Conservation (phyloP, 92 coral and sea anemone genomes). For the Montipora capitata region DNA sequence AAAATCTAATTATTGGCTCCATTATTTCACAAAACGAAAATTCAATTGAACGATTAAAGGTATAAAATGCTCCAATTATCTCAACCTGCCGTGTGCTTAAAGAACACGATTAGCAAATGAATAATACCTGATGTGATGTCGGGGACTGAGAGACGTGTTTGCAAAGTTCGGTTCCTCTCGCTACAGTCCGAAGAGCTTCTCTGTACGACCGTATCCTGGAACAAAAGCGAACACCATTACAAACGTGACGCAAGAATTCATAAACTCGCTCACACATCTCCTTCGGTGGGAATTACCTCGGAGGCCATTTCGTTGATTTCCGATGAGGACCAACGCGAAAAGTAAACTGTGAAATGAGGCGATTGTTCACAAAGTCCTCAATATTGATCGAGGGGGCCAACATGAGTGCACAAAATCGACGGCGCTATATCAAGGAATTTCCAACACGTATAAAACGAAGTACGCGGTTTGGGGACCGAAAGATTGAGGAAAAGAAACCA, state of each 20-base stretch:
- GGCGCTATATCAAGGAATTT: constrained; percentile 46
- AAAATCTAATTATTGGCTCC: not conserved
- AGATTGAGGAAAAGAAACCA: not conserved
- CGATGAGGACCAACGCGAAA: constrained; percentile 24
- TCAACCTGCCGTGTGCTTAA: not conserved
- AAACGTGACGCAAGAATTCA: not conserved
- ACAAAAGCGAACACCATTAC: not conserved
- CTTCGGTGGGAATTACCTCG: constrained; percentile 26
- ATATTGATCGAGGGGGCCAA: constrained; percentile 41
- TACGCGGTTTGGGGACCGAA: constrained; percentile 14
- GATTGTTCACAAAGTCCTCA: constrained; percentile 6
- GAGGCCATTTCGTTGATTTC: constrained; percentile 30
- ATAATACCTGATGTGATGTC: constrained; percentile 79
- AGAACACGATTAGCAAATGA: not conserved
- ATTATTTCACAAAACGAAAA: not conserved
- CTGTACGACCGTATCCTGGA: constrained; percentile 76
- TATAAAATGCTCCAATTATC: not conserved
- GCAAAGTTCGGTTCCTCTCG: constrained; percentile 79
- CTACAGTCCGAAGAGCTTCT: constrained; percentile 94
- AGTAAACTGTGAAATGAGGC: constrained; percentile 5
- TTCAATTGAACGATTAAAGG: not conserved
- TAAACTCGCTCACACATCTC: not conserved
- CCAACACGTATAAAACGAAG: constrained; percentile 14
- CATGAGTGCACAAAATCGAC: constrained; percentile 1
- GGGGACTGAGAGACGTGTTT: constrained; percentile 84